phyloP scores from a whole-genome alignment of 2,888 invertebrate species.

The Zootermopsis nevadensis region DNA sequence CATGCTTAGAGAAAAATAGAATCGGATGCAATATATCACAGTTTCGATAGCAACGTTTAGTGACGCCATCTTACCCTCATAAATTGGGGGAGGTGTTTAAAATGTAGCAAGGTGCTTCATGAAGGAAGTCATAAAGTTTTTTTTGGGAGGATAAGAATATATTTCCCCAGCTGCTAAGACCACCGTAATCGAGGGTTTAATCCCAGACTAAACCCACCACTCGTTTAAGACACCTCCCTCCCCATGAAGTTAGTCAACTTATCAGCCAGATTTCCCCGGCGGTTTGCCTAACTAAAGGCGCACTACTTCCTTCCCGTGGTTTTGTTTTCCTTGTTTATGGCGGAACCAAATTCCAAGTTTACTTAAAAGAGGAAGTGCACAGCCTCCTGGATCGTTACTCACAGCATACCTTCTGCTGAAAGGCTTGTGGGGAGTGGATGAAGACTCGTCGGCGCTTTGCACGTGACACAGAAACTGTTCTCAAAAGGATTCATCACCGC shows the following conservation, averaged over 20 bases:
- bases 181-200: slow-evolving; percentile 9
- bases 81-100: not conserved
- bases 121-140: not conserved
- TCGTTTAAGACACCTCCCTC: not conserved
- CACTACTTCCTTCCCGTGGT: not conserved
- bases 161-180: not conserved
- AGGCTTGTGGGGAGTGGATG: too few relatives aligned
- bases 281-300: not conserved
- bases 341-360: not conserved
- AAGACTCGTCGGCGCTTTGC: too few relatives aligned
- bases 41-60: not conserved
- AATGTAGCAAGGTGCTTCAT: not conserved
- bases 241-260: slow-evolving; percentile 12
- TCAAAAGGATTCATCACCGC: too few relatives aligned
- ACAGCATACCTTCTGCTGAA: too few relatives aligned
- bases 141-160: not conserved
- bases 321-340: not conserved
- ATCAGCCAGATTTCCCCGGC: slow-evolving; percentile 4
- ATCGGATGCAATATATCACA: not conserved
- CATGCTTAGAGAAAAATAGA: too few relatives aligned
- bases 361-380: not conserved
- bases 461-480: too few relatives aligned
- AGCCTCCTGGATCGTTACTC: too few relatives aligned
- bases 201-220: not conserved
- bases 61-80: not conserved